Base-by-base conservation (phyloP, 1,140 invertebrate genomes). In the Pachypeltis micranthus region DNA sequence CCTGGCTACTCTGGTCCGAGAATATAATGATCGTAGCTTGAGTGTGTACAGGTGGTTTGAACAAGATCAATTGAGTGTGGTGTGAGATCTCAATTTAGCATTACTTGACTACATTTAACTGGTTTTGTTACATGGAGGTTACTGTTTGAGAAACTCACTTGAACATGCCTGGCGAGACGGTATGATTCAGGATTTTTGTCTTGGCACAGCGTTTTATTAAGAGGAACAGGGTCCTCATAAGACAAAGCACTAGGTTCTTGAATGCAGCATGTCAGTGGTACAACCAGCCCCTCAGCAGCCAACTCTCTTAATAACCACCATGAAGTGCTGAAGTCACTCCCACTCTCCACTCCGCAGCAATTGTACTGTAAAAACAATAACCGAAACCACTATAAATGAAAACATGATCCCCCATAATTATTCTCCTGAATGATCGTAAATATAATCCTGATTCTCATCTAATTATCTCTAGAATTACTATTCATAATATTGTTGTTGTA, bases 281-380 rank as follows among this genome's bases (percentile, higher is more conserved):
- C 86, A 0, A 84, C 76, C 69, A 88, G 76, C 21, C 85, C 84
- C 59, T 81, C 77, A 63, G 84, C 79, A 0, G 87, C 85, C 34
- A 86, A 78, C 67, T 84, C 79, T 67, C 85, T 81, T n/a, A 88
- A 75, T 62, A 85, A 80, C 89, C 89, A 92, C 69, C 83, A 74
- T 0, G 89, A 90, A 61, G 85, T 87, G 65, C 86, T 84, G 73
- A 90, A 93, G 78, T 93, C 90, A 54, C 80, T 79, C 1, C 85
- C 83, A 65, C 83, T 83, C 27, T 83, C 81, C 69, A 91, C 86
- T 10, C 89, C 91, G 73, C 91, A 93, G 70, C 91, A 93, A 62
- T 85, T 79, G 69, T 91, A 86, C 82, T 90, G 72, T 54, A 51
- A 63, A 10, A 62, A 65, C 63, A 65, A 55, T n/a, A n/a, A n/a